A percentile compares a stretch with the other conserved stretches of the same genome.
Evolutionary conservation across 2,797 vertebrate genomes (phyloP).

Genomic region (Platalea minor): DNA sequence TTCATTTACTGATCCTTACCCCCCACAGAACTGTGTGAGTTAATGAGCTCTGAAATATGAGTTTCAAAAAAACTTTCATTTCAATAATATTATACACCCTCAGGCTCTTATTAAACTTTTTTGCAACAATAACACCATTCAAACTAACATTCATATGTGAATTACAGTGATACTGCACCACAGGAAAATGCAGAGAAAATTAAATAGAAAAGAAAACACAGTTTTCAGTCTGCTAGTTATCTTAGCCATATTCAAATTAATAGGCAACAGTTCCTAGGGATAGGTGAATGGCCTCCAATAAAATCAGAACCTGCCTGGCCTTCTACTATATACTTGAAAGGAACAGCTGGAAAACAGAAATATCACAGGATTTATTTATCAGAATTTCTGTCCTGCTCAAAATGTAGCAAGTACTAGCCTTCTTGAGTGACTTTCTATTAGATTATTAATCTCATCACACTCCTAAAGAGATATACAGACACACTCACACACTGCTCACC

Average conservation of each 20-base stretch:
- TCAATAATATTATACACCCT: conserved; percentile 53
- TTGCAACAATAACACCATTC: conserved; percentile 60
- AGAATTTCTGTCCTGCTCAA: background rate
- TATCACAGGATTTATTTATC: background rate
- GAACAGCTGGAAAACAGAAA: background rate
- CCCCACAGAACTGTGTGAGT: conserved; percentile 52
- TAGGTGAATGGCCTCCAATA: background rate
- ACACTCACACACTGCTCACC: background rate
- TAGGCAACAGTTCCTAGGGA: background rate
- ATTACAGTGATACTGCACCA: conserved; percentile 35
- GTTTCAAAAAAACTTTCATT: conserved; percentile 62
- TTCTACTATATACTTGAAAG: background rate
- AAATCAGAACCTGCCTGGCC: background rate
- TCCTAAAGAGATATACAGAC: background rate
- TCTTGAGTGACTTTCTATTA: background rate
- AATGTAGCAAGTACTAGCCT: background rate
- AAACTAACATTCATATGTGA: conserved; percentile 50
- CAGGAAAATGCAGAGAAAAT: conserved; percentile 49
- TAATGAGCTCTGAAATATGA: conserved; percentile 68
- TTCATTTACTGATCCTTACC: conserved; percentile 61
- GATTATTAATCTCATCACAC: background rate
- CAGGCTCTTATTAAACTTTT: conserved; percentile 53
- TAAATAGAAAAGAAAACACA: conserved; percentile 13
- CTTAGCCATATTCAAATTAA: conserved; percentile 7
- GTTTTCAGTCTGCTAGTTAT: background rate